Percentiles rank a stretch among this genome's conserved stretches.
These are phyloP conservation scores for Sthenelais limicola DNA, from an alignment of 2,888 invertebrate genomes.

Conservation along the genomic window DNA sequence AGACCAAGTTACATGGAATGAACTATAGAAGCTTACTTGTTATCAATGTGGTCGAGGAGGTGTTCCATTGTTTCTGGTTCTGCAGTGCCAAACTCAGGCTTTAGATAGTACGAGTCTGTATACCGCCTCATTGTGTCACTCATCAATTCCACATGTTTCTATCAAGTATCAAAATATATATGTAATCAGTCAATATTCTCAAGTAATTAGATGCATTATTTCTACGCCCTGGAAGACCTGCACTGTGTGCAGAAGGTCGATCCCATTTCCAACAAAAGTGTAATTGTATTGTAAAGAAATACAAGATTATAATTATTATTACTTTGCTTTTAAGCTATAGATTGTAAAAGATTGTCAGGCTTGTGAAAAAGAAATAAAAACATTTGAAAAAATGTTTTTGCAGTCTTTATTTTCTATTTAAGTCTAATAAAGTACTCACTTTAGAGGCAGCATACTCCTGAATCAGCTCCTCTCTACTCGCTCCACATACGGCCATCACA, in stretches of 20 bases:
- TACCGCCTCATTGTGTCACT: conserved; percentile 3
- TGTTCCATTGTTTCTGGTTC: conserved; percentile 1
- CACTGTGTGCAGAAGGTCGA: too few relatives aligned
- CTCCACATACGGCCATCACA: conserved; percentile 15
- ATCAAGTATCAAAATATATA: background rate
- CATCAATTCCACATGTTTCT: conserved; percentile 10
- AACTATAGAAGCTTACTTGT: background rate
- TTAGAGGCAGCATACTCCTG: conserved; percentile 18
- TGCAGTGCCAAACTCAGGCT: conserved; percentile 11
- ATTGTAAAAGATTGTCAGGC: too few relatives aligned
- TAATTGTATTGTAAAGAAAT: background rate
- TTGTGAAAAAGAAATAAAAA: too few relatives aligned
- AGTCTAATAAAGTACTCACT: background rate
- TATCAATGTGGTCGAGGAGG: conserved; percentile 10
- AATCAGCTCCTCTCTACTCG: conserved; percentile 4
- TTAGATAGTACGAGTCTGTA: conserved; percentile 3
- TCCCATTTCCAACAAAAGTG: background rate
- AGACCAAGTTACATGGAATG: too few relatives aligned
- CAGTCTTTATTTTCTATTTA: background rate
- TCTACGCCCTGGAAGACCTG: too few relatives aligned
- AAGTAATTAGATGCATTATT: too few relatives aligned
- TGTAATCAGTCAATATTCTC: too few relatives aligned
- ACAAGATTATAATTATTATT: too few relatives aligned
- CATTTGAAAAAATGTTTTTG: background rate
- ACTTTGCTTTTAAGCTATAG: too few relatives aligned